Base-by-base conservation (phyloP, 2,888 invertebrate genomes). In the Eupeodes latifasciatus region DNA sequence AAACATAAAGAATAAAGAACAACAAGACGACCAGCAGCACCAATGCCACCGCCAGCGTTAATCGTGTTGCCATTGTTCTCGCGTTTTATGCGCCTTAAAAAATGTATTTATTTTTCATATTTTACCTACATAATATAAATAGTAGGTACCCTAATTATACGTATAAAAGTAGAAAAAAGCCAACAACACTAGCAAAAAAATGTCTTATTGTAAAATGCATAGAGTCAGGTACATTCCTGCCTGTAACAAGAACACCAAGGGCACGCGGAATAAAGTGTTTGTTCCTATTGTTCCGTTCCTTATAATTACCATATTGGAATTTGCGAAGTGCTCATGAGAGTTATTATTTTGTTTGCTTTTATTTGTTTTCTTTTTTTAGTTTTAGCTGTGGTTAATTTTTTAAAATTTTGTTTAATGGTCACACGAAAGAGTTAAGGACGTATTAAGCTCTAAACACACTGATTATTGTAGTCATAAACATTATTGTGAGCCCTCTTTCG, bases 291-390 rank as follows among this genome's bases (percentile, higher is more conserved):
- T 74, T 77, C 49, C 62, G 51, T 74, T 62, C 34, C 57, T 81
- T 57, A 88, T 88, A 88, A 88, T 88, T 84, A 88, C 84, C 87
- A 77, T 88, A 88, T 84, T 88, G 87, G 87, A 88, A 88, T 88
- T 78, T 81, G 87, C 77, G 87, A 88, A 84, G 81, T 88, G 84
- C 84, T 88, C 81, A 81, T 81, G 77, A 88, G 82, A 78, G 74
- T 67, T 80, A 72, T 72, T 72, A 72, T 72, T 72, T 72, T 61
- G 44, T 61, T 75, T 34, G 9, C 44, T 27, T 53, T 67, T 67
- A 40, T 5, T 51, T 57, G 62, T 77, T 59, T 27, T 40, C 16
- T 40, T 14, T 5, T 0, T 14, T 0, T 40, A 40, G 16, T 69
- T n/a, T 34, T 34, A n/a, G 61, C 19, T 27, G 36, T 44, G 9